Evolutionary conservation across 2,113 vertebrate species (phyloP).

Genomic region (Mastomys coucha): DNA sequence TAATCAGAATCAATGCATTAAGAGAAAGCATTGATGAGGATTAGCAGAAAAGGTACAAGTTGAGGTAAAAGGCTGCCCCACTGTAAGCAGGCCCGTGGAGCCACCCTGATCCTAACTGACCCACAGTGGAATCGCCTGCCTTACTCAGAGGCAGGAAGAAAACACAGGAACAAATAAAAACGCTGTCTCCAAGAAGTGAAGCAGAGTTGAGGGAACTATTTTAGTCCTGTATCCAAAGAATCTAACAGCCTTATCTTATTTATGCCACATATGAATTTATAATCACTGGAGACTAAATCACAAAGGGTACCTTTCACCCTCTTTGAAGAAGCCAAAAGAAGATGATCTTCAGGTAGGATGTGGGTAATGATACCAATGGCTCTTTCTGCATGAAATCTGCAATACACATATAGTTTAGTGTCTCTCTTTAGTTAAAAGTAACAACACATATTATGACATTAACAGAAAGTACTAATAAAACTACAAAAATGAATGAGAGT

Average conservation of each 20-base stretch:
- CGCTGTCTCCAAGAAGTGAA: slow-evolving; percentile 19
- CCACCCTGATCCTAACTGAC: background rate
- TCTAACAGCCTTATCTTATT: slow-evolving; percentile 45
- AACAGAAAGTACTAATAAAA: slow-evolving; percentile 52
- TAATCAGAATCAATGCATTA: slow-evolving; percentile 25
- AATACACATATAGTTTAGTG: slow-evolving; percentile 29
- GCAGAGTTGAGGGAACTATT: background rate
- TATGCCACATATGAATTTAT: slow-evolving; percentile 36
- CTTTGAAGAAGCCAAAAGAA: slow-evolving; percentile 98
- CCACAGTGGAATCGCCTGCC: background rate
- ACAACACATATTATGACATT: background rate
- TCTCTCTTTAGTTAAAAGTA: slow-evolving; percentile 61
- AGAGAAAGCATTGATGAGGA: background rate
- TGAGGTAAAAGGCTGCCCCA: slow-evolving; percentile 2
- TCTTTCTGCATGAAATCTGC: slow-evolving; percentile 98
- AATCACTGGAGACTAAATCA: slow-evolving; percentile 43
- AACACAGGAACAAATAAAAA: background rate
- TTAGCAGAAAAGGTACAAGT: slow-evolving; percentile 30
- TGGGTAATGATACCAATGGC: slow-evolving; percentile 99
- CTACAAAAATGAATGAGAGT: background rate
- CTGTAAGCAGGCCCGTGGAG: background rate
- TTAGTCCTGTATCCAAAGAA: background rate
- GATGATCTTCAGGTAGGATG: slow-evolving; percentile 99
- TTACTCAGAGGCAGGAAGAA: background rate
- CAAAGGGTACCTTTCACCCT: slow-evolving; percentile 96